These are phyloP conservation scores for Trichacis sp. DNA, from an alignment of 2,888 invertebrate genomes.

Conservation along the genomic window DNA sequence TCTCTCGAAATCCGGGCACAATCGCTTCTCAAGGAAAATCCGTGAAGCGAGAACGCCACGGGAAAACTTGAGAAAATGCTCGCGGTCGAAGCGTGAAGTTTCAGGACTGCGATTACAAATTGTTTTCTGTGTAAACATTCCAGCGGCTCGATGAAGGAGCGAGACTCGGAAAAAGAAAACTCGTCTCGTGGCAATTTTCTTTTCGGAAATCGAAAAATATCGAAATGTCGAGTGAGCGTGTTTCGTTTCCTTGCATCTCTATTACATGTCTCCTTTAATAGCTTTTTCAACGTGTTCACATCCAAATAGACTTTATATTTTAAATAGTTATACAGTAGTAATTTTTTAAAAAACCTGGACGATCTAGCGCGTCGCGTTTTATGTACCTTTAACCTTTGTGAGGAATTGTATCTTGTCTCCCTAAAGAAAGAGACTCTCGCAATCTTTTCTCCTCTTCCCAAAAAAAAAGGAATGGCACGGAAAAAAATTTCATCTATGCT, in stretches of 20 bases:
- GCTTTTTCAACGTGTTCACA: conserved; percentile 61
- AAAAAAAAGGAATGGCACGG: too few species aligned
- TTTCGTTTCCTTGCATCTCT: conserved; percentile 40
- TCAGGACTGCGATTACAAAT: neutral
- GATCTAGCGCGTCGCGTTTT: conserved; percentile 38
- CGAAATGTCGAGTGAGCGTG: conserved; percentile 33
- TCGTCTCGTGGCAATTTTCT: conserved; percentile 10
- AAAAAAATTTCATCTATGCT: conserved; percentile 50
- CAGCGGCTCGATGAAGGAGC: conserved; percentile 43
- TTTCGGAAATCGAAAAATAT: conserved; percentile 18
- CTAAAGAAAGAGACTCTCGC: conserved; percentile 51
- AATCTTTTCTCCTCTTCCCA: conserved; percentile 18
- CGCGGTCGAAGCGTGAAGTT: neutral
- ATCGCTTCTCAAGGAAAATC: too few species aligned
- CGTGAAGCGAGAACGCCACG: too few species aligned
- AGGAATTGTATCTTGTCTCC: conserved; percentile 57
- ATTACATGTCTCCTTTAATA: conserved; percentile 59
- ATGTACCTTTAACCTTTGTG: conserved; percentile 46
- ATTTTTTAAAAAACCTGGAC: conserved; percentile 40
- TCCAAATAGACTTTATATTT: conserved; percentile 63
- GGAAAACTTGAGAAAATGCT: too few species aligned
- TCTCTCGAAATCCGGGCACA: too few species aligned
- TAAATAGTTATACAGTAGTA: conserved; percentile 60
- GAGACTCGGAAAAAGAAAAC: conserved; percentile 26
- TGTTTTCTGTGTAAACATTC: conserved; percentile 43